A percentile compares a stretch with the other conserved stretches of the same genome.
Evolutionary conservation across 2,113 vertebrate genomes (phyloP).

Genomic region (Albula glossodonta): DNA sequence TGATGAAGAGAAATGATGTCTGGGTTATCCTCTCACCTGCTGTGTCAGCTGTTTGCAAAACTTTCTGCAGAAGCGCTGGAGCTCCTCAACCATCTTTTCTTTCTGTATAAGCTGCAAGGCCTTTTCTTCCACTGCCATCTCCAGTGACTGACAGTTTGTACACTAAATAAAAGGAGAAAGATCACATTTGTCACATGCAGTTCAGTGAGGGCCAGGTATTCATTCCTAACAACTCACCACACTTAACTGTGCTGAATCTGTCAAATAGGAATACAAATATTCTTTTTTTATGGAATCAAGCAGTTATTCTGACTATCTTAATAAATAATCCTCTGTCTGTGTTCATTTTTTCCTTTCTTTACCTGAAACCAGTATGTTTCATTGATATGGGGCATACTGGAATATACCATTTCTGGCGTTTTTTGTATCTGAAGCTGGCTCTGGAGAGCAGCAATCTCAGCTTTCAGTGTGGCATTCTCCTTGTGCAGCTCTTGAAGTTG

Average conservation of each 20-base stretch:
- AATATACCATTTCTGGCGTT: conserved; percentile 30
- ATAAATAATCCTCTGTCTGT: background rate
- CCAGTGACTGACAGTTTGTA: conserved; percentile 25
- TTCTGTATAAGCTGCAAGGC: conserved; percentile 30
- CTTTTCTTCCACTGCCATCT: conserved; percentile 27
- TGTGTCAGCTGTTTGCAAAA: conserved; percentile 35
- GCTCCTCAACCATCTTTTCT: conserved; percentile 37
- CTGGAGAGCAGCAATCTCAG: conserved; percentile 31
- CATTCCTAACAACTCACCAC: background rate
- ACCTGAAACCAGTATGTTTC: background rate
- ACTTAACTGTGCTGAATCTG: background rate
- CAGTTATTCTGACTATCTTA: background rate
- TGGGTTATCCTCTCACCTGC: background rate
- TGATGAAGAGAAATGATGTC: background rate
- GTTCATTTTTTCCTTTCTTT: background rate
- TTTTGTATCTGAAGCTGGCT: conserved; percentile 30
- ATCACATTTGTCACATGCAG: background rate
- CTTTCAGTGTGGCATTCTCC: conserved; percentile 35
- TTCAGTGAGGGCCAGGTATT: background rate
- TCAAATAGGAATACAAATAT: background rate
- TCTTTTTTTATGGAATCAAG: background rate
- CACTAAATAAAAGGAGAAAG: conserved; percentile 22
- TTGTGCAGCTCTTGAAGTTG: conserved; percentile 42
- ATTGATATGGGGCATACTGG: background rate
- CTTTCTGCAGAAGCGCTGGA: conserved; percentile 28